phyloP scores from a whole-genome alignment of 2,888 invertebrate species.

The Trissolcus japonicus region DNA sequence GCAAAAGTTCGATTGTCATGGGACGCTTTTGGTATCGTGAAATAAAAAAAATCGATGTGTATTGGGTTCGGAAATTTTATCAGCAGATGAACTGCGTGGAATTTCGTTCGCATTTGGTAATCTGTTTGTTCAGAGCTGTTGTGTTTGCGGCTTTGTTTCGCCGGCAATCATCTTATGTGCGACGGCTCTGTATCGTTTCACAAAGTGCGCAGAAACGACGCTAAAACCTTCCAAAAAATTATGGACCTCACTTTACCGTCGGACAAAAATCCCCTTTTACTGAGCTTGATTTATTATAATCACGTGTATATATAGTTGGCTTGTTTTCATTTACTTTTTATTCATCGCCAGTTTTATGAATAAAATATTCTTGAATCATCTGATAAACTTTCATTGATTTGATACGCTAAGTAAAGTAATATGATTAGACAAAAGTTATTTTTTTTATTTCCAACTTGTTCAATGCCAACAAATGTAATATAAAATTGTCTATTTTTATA shows the following conservation, averaged over 20 bases:
- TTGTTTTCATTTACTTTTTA: not conserved
- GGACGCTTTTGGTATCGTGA: too few relatives aligned
- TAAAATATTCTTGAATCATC: not conserved
- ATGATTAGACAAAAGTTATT: too few relatives aligned
- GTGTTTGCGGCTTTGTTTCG: conserved; percentile 1
- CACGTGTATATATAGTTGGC: not conserved
- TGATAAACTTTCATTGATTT: too few relatives aligned
- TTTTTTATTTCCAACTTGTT: too few relatives aligned
- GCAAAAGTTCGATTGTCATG: too few relatives aligned
- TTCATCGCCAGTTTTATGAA: not conserved
- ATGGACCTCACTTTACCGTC: too few relatives aligned
- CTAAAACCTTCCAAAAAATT: not conserved
- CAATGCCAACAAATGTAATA: too few relatives aligned
- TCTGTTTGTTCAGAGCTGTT: conserved; percentile 10
- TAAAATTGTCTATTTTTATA: too few relatives aligned
- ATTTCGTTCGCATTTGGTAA: conserved; percentile 1
- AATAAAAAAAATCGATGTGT: not conserved
- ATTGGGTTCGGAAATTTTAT: conserved; percentile 4
- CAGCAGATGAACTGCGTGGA: not conserved
- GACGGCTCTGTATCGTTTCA: not conserved
- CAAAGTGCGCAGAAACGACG: conserved; percentile 1
- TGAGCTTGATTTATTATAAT: not conserved
- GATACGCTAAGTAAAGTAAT: too few relatives aligned
- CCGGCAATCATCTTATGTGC: conserved; percentile 11
- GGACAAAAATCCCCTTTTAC: too few relatives aligned